Percentiles rank a stretch among this genome's conserved stretches.
Conservation (phyloP, 2,888 invertebrate species). For the Nymphalis polychloros region DNA sequence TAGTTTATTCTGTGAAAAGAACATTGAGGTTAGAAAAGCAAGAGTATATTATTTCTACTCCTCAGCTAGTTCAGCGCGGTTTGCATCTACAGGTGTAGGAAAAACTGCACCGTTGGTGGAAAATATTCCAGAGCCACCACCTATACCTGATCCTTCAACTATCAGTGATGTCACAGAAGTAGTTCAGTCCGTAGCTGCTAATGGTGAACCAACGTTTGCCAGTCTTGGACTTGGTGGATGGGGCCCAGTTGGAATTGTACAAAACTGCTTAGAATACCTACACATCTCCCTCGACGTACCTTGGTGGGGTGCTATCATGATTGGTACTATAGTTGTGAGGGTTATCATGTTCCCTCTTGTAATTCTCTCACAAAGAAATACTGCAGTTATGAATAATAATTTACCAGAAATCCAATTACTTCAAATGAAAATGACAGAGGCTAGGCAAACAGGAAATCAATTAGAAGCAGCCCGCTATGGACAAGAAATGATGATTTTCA, state of each 20-base stretch:
- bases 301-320: constrained; percentile 95
- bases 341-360: constrained; percentile 91
- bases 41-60: constrained; percentile 72
- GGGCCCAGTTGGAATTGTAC: constrained; percentile 91
- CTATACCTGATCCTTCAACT: constrained; percentile 65
- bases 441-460: constrained; percentile 90
- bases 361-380: constrained; percentile 89
- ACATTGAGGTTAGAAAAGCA: constrained; percentile 76
- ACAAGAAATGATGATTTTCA: constrained; percentile 89
- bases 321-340: constrained; percentile 90
- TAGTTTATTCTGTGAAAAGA: constrained; percentile 67
- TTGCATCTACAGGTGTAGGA: constrained; percentile 62
- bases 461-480: constrained; percentile 88
- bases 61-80: constrained; percentile 63
- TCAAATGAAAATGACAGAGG: constrained; percentile 93
- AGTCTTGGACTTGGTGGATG: constrained; percentile 92
- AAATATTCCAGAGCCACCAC: constrained; percentile 73
- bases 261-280: constrained; percentile 89
- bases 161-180: constrained; percentile 60
- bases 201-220: constrained; percentile 89
- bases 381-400: constrained; percentile 90
- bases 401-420: constrained; percentile 92
- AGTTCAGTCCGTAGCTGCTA: constrained; percentile 68
- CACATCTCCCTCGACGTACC: constrained; percentile 92
- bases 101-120: constrained; percentile 58